These are phyloP conservation scores for Zoanthus sociatus DNA, from an alignment of 92 coral and sea anemone species.

Conservation along the genomic window DNA sequence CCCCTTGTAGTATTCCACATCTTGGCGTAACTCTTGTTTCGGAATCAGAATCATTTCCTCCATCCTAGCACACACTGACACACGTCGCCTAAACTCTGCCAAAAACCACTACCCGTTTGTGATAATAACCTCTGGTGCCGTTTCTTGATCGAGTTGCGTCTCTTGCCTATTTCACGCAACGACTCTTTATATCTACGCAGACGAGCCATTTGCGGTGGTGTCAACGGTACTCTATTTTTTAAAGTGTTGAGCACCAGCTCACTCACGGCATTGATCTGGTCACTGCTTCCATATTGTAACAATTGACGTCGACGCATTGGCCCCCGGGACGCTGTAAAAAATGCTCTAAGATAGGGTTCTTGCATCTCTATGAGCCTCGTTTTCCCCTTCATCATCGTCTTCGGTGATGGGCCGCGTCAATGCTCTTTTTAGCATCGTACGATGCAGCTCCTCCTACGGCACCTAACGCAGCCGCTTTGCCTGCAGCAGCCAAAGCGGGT, in stretches of 20 bases:
- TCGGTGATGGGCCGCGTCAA: background rate
- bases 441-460: background rate
- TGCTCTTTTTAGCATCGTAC: background rate
- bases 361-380: background rate
- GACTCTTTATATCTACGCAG: background rate
- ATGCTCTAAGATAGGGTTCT: background rate
- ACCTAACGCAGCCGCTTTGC: background rate
- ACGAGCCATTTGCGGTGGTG: background rate
- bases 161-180: background rate
- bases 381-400: background rate
- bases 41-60: too few relatives aligned
- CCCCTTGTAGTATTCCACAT: too few relatives aligned
- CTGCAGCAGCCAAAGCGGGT: background rate
- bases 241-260: background rate
- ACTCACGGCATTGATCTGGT: slow-evolving; percentile 23
- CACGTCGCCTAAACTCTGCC: background rate
- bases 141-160: background rate
- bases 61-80: background rate
- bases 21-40: too few relatives aligned
- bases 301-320: background rate
- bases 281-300: background rate
- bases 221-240: background rate
- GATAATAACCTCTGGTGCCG: background rate
- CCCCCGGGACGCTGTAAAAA: background rate
- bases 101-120: slow-evolving; percentile 1